Percentiles rank a stretch among this genome's conserved stretches.
Conservation (phyloP, 2,797 vertebrate species). For the Eulemur coronatus region DNA sequence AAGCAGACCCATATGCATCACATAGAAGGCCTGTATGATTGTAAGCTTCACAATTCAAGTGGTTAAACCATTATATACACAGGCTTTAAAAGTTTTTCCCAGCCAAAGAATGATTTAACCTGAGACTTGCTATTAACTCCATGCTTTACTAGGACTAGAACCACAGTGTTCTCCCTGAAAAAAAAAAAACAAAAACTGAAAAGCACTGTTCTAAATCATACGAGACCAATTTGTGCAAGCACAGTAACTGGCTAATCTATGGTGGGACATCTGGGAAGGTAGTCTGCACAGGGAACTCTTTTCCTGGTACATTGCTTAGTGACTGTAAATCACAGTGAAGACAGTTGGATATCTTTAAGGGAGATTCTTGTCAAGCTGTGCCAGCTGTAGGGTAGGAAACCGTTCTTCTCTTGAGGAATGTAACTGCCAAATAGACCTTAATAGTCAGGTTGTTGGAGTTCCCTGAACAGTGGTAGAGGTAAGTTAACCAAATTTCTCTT, state of each 20-base stretch:
- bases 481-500: background rate
- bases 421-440: background rate
- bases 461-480: background rate
- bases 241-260: background rate
- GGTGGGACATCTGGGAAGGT: background rate
- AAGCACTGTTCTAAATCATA: background rate
- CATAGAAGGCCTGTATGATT: background rate
- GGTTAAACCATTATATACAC: background rate
- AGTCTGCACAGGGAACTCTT: background rate
- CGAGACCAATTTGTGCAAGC: background rate
- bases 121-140: background rate
- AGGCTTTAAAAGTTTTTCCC: background rate
- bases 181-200: background rate
- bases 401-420: background rate
- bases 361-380: background rate
- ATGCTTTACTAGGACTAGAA: background rate
- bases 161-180: background rate
- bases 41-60: background rate
- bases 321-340: constrained; percentile 6
- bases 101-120: background rate
- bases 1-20: background rate
- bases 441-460: background rate
- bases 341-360: background rate
- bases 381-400: background rate
- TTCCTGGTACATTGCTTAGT: constrained; percentile 24